These are phyloP conservation scores for Balearica regulorum DNA, from an alignment of 2,797 vertebrate species.

Conservation along the genomic window DNA sequence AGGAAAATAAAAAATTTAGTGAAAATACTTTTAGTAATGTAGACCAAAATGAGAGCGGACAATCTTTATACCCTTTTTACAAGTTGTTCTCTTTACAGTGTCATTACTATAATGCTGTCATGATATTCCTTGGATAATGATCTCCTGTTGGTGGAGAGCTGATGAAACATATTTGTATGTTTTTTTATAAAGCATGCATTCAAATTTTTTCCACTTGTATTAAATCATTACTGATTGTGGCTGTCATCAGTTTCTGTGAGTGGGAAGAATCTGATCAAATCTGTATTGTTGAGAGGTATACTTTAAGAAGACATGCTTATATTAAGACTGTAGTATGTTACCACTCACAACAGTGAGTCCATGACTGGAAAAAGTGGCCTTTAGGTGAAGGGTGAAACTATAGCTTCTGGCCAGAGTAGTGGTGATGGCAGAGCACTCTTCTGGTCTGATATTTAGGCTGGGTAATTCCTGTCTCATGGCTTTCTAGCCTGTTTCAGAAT, in stretches of 20 bases:
- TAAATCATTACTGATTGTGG: not conserved
- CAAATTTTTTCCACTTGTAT: constrained; percentile 21
- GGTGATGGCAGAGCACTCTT: not conserved
- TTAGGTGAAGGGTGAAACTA: not conserved
- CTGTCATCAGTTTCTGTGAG: not conserved
- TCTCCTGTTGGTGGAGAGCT: constrained; percentile 10
- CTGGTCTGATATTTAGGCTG: not conserved
- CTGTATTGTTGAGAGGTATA: not conserved
- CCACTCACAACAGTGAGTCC: not conserved
- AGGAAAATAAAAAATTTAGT: not conserved
- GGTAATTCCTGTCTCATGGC: not conserved
- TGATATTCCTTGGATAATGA: constrained; percentile 46
- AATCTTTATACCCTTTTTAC: constrained; percentile 25
- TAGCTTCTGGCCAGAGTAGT: not conserved
- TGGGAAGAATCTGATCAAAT: not conserved
- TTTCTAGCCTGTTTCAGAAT: not conserved
- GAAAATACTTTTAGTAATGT: not conserved
- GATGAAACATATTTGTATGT: constrained; percentile 39
- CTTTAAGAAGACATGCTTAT: not conserved
- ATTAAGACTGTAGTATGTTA: not conserved
- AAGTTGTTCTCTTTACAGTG: constrained; percentile 36
- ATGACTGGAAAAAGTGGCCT: not conserved
- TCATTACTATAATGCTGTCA: not conserved
- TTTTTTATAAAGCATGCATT: not conserved
- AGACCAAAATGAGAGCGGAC: constrained; percentile 3